These are phyloP conservation scores for Monopterus albus DNA, from an alignment of 2,113 vertebrate genomes.

Conservation along the genomic window DNA sequence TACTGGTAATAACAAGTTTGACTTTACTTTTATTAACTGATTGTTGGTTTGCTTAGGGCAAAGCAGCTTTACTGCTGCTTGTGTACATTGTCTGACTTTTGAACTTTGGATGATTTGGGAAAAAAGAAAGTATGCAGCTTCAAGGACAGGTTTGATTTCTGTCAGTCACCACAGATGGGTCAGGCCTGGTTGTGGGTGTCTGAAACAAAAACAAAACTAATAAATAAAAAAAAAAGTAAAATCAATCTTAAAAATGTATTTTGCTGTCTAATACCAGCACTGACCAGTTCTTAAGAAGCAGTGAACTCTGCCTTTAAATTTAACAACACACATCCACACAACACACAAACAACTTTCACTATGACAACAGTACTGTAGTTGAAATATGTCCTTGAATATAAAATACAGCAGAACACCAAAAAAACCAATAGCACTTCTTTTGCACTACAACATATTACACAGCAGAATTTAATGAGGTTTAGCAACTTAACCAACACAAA, in stretches of 20 bases:
- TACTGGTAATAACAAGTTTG: not conserved
- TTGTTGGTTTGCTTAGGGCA: not conserved
- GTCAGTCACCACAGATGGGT: slow-evolving; percentile 9
- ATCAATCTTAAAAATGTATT: too few species aligned
- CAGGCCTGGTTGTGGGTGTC: too few species aligned
- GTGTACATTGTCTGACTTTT: slow-evolving; percentile 25
- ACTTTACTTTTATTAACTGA: not conserved
- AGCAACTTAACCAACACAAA: slow-evolving; percentile 21
- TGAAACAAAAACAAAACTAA: too few species aligned
- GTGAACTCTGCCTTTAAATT: too few species aligned
- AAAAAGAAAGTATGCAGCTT: not conserved
- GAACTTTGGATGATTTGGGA: not conserved
- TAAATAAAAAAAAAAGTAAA: too few species aligned
- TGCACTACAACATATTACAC: not conserved
- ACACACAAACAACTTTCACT: too few species aligned
- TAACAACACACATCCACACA: not conserved
- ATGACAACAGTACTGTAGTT: not conserved
- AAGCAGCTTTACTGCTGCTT: not conserved
- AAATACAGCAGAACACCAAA: not conserved
- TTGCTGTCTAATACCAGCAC: too few species aligned
- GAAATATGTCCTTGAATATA: slow-evolving; percentile 3
- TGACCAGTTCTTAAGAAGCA: too few species aligned
- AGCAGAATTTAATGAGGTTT: slow-evolving; percentile 4
- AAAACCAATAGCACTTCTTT: not conserved
- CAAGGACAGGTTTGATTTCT: not conserved